These are phyloP conservation scores for Eunapius fragilis DNA, from an alignment of 37 sponge, comb jelly and placozoan species.

Conservation along the genomic window DNA sequence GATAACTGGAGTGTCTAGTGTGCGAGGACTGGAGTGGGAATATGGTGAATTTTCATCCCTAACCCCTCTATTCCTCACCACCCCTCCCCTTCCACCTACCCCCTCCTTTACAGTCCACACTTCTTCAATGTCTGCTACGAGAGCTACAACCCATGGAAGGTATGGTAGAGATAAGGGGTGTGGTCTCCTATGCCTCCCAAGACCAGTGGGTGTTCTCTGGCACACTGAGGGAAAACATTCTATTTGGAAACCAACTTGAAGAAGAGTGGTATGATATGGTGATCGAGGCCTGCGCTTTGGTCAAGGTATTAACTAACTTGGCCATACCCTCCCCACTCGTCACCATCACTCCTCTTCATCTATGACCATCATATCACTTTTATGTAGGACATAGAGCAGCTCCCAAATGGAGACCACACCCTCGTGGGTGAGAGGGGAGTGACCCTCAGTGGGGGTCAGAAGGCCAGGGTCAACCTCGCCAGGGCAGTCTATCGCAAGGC, in stretches of 20 bases:
- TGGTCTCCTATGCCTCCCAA: constrained; percentile 66
- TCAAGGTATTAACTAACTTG: constrained; percentile 50
- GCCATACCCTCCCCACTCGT: constrained; percentile 27
- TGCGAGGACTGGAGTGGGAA: too few species aligned
- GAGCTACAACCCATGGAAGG: constrained; percentile 57
- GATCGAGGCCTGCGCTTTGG: constrained; percentile 57
- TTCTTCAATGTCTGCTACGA: constrained; percentile 60
- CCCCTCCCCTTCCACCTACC: too few species aligned
- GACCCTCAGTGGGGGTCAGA: constrained; percentile 95
- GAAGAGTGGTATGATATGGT: constrained; percentile 2
- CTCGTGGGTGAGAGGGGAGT: constrained; percentile 91
- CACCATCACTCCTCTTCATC: background rate
- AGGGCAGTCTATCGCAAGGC: constrained; percentile 77
- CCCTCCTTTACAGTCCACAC: constrained; percentile 33
- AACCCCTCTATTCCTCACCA: too few species aligned
- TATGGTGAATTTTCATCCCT: too few species aligned
- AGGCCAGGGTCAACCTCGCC: constrained; percentile 89
- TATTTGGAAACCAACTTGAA: constrained; percentile 53
- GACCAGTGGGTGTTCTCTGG: constrained; percentile 79
- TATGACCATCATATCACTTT: background rate
- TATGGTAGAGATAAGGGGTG: constrained; percentile 33
- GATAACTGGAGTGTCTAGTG: too few species aligned
- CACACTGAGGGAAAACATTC: constrained; percentile 76
- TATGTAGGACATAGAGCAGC: constrained; percentile 59
- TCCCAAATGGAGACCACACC: constrained; percentile 84